Conservation (phyloP, 2,888 invertebrate species). For the Pimpla rufipes region DNA sequence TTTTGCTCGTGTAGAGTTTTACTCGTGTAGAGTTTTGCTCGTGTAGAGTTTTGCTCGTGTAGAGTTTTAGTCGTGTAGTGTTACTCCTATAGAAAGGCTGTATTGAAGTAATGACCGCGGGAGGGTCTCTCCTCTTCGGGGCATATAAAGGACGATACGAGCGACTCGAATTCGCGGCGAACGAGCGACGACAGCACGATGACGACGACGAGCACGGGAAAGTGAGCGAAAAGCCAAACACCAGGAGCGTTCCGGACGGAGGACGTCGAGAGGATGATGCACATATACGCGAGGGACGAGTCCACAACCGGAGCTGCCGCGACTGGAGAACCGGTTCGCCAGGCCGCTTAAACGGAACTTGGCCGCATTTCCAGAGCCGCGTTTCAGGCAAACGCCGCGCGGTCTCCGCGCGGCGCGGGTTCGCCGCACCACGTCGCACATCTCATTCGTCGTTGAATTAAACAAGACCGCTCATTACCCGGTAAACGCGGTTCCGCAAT, state of each 20-base stretch:
- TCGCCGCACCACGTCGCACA: too few relatives aligned
- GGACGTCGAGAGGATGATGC: not conserved
- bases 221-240: not conserved
- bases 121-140: too few relatives aligned
- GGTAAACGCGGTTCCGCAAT: constrained; percentile 24
- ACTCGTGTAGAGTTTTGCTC: too few relatives aligned
- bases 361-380: constrained; percentile 13
- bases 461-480: constrained; percentile 19
- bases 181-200: not conserved
- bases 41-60: too few relatives aligned
- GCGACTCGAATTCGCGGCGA: not conserved
- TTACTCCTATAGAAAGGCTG: too few relatives aligned
- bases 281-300: not conserved
- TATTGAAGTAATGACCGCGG: too few relatives aligned
- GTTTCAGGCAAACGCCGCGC: constrained; percentile 10
- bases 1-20: too few relatives aligned
- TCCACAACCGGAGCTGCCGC: not conserved
- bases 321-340: not conserved
- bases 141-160: too few relatives aligned
- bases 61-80: too few relatives aligned
- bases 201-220: constrained; percentile 20
- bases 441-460: constrained; percentile 17
- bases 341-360: constrained; percentile 26
- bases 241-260: constrained; percentile 17
- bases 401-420: not conserved